Conservation (phyloP, 2,888 invertebrate species). For the Epistrophe grossulariae region DNA sequence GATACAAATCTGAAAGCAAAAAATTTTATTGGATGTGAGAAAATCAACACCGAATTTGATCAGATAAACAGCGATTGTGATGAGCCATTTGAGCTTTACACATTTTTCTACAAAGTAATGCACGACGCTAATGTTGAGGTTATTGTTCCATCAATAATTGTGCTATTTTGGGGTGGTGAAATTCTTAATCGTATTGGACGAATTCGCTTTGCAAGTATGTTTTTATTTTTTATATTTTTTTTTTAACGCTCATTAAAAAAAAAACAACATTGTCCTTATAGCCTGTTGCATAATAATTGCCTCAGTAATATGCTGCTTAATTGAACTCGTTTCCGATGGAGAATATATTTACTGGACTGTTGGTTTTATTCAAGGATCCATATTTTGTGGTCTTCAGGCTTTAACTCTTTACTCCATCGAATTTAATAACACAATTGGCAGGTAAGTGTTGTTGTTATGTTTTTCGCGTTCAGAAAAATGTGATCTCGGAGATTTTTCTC, state of each 20-base stretch:
- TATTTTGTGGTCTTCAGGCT: slow-evolving; percentile 63
- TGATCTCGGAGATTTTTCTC: no score
- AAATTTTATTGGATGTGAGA: slow-evolving; percentile 85
- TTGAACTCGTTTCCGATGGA: slow-evolving; percentile 74
- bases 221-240: not conserved
- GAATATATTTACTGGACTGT: slow-evolving; percentile 77
- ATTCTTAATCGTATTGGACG: slow-evolving; percentile 73
- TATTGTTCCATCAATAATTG: slow-evolving; percentile 70
- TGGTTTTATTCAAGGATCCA: slow-evolving; percentile 76
- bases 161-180: slow-evolving; percentile 71
- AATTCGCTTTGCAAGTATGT: slow-evolving; percentile 76
- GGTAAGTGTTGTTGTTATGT: not conserved
- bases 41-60: slow-evolving; percentile 85
- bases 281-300: slow-evolving; percentile 74
- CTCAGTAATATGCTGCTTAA: slow-evolving; percentile 72
- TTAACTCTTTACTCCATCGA: slow-evolving; percentile 75
- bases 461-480: no score
- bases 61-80: slow-evolving; percentile 83
- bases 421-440: slow-evolving; percentile 71
- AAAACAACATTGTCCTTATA: slow-evolving; percentile 22
- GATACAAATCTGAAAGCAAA: slow-evolving; percentile 86
- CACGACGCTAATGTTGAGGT: slow-evolving; percentile 75
- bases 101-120: slow-evolving; percentile 60
- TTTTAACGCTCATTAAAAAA: not conserved
- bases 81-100: slow-evolving; percentile 81